A percentile compares a stretch with the other conserved stretches of the same genome.
Conservation (phyloP, 2,888 invertebrate species). For the Drosophila mercatorum region DNA sequence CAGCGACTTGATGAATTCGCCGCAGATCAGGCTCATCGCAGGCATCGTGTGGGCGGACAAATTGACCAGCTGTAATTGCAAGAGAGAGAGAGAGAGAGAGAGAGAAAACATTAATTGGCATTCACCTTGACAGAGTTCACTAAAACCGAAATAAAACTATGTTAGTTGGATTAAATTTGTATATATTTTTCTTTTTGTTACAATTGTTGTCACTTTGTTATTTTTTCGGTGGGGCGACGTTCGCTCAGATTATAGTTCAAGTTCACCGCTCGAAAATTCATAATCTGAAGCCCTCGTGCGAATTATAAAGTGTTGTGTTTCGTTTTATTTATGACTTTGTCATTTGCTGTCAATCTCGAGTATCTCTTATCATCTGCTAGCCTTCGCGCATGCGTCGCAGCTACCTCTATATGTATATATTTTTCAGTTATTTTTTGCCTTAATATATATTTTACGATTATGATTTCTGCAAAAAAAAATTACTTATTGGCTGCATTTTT, state of each 20-base stretch:
- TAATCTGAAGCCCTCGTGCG: slow-evolving; percentile 45
- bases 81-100: slow-evolving; percentile 40
- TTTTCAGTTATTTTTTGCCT: background rate
- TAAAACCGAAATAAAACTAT: slow-evolving; percentile 36
- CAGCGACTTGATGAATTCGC: slow-evolving; percentile 81
- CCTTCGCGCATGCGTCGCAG: slow-evolving; percentile 62
- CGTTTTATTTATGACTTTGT: slow-evolving; percentile 39
- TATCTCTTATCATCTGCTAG: slow-evolving; percentile 32
- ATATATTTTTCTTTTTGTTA: slow-evolving; percentile 11
- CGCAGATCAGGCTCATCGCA: slow-evolving; percentile 81
- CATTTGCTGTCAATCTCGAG: slow-evolving; percentile 42
- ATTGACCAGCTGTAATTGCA: slow-evolving; percentile 81
- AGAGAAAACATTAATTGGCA: slow-evolving; percentile 62
- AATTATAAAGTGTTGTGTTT: slow-evolving; percentile 27
- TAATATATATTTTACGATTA: slow-evolving; percentile 1
- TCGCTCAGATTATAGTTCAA: slow-evolving; percentile 65
- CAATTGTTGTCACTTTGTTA: slow-evolving; percentile 28
- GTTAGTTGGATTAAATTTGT: slow-evolving; percentile 27
- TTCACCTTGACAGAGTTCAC: slow-evolving; percentile 68
- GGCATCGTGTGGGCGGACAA: slow-evolving; percentile 84
- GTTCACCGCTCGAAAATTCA: slow-evolving; percentile 52
- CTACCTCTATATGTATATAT: slow-evolving; percentile 12
- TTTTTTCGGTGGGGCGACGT: slow-evolving; percentile 44
- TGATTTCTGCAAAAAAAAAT: slow-evolving; percentile 2
- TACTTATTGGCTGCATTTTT: slow-evolving; percentile 20